Conservation (phyloP, 2,113 vertebrate species). For the Todiramphus saurophagus region DNA sequence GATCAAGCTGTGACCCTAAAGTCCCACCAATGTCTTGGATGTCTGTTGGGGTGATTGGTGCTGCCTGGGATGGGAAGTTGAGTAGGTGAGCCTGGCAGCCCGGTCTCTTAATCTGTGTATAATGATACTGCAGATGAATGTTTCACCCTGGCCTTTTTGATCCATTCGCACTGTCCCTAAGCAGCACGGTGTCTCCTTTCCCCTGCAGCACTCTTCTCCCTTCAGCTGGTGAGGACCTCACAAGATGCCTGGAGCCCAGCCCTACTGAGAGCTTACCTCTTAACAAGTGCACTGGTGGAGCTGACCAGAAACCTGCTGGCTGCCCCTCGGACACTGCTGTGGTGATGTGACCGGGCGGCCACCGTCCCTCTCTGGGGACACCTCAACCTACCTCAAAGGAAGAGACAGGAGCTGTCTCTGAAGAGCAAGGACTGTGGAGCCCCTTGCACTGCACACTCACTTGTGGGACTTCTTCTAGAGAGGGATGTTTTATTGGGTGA, state of each 20-base stretch:
- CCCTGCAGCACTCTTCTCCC: background rate
- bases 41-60: background rate
- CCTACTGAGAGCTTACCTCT: constrained; percentile 53
- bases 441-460: background rate
- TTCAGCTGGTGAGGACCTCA: constrained; percentile 25
- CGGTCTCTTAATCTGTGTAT: background rate
- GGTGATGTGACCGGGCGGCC: constrained; percentile 31
- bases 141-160: background rate
- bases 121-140: background rate
- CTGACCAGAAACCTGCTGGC: constrained; percentile 10
- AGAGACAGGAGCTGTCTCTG: background rate
- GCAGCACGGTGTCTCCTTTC: background rate
- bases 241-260: constrained; percentile 30
- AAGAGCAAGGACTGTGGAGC: background rate
- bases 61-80: background rate
- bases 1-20: background rate
- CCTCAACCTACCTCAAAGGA: constrained; percentile 63
- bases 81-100: background rate
- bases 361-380: background rate
- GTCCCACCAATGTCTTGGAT: background rate
- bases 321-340: background rate
- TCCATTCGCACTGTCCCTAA: background rate
- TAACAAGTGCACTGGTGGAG: constrained; percentile 47
- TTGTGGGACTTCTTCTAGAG: background rate
- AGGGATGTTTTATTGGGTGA: background rate